Conservation (phyloP, 2,797 vertebrate species). For the Limnodromus scolopaceus region DNA sequence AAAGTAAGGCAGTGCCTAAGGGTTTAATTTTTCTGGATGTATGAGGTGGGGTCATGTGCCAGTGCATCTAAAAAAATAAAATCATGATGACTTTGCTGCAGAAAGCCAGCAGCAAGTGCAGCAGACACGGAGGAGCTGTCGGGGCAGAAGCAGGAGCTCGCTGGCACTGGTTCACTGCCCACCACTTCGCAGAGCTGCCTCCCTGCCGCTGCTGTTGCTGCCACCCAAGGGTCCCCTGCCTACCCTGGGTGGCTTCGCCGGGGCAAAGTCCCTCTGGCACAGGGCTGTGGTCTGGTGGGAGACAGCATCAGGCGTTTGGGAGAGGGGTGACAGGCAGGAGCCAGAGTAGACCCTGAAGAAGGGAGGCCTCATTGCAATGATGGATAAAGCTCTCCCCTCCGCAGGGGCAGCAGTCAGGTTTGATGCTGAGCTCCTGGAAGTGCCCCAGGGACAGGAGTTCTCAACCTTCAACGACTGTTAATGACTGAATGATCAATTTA, state of each 20-base stretch:
- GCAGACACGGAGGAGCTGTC: not conserved
- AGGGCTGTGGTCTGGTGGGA: not conserved
- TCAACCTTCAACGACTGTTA: not conserved
- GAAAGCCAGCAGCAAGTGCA: not conserved
- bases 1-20: not conserved
- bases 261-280: not conserved
- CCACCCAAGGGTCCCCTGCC: fast-evolving
- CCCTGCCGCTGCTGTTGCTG: fast-evolving
- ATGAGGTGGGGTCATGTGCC: not conserved
- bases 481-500: not conserved
- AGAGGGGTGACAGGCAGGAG: not conserved
- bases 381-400: not conserved
- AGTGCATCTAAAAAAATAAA: not conserved
- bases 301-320: not conserved
- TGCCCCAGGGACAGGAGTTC: not conserved
- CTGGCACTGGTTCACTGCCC: not conserved
- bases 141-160: not conserved
- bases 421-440: not conserved
- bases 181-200: not conserved
- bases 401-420: not conserved
- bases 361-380: fast-evolving
- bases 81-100: not conserved
- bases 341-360: not conserved
- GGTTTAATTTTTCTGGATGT: not conserved
- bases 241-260: not conserved